Base-by-base conservation (phyloP, 2,888 invertebrate genomes). In the Hydroisotoma schaefferi region DNA sequence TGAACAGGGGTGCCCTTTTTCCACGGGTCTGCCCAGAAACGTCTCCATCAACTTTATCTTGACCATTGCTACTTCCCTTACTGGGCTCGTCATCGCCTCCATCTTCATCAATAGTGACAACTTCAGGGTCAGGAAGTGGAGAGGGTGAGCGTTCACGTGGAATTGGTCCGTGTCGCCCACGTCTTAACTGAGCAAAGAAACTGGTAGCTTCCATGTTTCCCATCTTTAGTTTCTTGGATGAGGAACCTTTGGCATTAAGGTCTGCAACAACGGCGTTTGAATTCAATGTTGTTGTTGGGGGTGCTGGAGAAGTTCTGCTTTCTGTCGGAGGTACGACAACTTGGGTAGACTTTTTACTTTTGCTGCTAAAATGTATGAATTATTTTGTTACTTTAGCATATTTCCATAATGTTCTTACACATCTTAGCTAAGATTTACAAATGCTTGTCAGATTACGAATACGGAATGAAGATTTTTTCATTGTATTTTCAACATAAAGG, bases 201-300 rank as follows among this genome's bases (percentile, higher is more conserved):
- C 91, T 91, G 8, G 92, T 92, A 73, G 90, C 90, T 55, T 87
- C 87, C 75, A 92, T 90, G 76, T 91, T 92, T 73, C 88, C 87
- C 64, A 64, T 64, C 15, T n/a, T n/a, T n/a, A n/a, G n/a, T n/a
- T n/a, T n/a, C n/a, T n/a, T n/a, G n/a, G n/a, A n/a, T n/a, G n/a
- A n/a, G n/a, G n/a, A n/a, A 20, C 46, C 48, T 8, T 48, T 57
- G 1, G 44, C 48, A 20, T 55, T 52, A 10, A 43, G 12, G 12
- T 56, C 57, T 20, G 20, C 38, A 33, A 22, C 33, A 33, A 12
- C 48, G 23, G 12, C 23, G 46, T 8, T 23, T 5, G 18, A 15
- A 20, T 6, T 46, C 3, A 5, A 25, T 6, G 23, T 46, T 15
- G 43, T 18, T 54, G n/a, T 3, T 12, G 54, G 60, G 61, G 26